These are phyloP conservation scores for Monarcha castaneiventris DNA, from an alignment of 2,113 vertebrate species.

Conservation along the genomic window DNA sequence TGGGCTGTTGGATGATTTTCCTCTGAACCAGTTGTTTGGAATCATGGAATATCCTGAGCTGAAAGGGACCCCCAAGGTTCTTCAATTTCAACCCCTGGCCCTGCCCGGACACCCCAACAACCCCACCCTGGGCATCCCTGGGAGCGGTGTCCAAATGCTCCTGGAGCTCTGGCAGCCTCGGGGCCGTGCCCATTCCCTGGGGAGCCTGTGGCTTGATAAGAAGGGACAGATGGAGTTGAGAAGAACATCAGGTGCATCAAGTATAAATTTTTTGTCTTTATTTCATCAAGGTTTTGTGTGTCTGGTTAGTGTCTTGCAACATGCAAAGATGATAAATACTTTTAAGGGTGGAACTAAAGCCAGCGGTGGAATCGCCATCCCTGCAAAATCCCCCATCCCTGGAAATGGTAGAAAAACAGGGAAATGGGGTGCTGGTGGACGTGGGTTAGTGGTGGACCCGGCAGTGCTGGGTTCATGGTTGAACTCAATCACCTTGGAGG, in stretches of 20 bases:
- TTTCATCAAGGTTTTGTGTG: background rate
- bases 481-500: background rate
- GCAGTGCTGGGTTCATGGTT: background rate
- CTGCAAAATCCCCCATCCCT: background rate
- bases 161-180: background rate
- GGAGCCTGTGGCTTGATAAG: background rate
- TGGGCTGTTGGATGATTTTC: background rate
- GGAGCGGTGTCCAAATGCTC: rapidly evolving
- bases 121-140: background rate
- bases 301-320: background rate
- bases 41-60: background rate
- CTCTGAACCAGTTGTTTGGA: background rate
- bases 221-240: background rate
- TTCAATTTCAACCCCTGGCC: background rate
- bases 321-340: background rate
- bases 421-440: background rate
- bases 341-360: background rate
- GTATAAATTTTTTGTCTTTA: background rate
- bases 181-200: background rate
- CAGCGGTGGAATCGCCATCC: background rate
- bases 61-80: background rate
- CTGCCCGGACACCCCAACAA: background rate
- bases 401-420: background rate
- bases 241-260: background rate
- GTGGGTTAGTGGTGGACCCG: background rate